Conservation (phyloP, 2,113 vertebrate genomes). For the Solenodon paradoxus region DNA sequence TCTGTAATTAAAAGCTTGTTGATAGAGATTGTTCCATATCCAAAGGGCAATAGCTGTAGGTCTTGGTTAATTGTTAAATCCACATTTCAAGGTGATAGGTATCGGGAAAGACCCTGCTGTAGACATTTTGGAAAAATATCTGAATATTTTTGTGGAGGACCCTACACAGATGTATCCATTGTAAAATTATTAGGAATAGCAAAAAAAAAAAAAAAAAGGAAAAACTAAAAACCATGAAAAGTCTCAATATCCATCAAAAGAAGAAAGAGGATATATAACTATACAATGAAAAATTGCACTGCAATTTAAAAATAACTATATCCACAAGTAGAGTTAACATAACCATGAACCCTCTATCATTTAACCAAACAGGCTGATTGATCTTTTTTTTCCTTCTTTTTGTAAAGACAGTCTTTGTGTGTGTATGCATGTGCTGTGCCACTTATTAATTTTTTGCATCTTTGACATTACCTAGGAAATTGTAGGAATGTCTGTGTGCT, state of each 20-base stretch:
- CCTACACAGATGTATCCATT: not conserved
- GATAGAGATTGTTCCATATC: no score
- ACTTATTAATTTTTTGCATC: not conserved
- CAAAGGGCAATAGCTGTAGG: no score
- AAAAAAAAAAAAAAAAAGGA: not conserved
- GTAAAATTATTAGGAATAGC: not conserved
- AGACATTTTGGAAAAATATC: no score
- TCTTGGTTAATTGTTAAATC: no score
- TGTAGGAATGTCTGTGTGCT: not conserved
- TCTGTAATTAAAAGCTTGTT: no score
- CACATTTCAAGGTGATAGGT: no score
- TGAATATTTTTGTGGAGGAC: no score
- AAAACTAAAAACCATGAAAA: not conserved
- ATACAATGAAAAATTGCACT: not conserved
- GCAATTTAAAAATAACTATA: not conserved
- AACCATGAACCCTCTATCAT: not conserved
- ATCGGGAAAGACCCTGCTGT: no score
- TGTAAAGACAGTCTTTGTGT: not conserved
- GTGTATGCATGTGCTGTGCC: accelerated
- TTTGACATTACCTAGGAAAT: not conserved
- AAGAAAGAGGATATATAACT: not conserved
- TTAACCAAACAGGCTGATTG: not conserved
- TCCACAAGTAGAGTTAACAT: not conserved
- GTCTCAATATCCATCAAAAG: not conserved
- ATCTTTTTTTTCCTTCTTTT: not conserved